These are phyloP conservation scores for Aspidiotus destructor DNA, from an alignment of 2,888 invertebrate species.

Conservation along the genomic window DNA sequence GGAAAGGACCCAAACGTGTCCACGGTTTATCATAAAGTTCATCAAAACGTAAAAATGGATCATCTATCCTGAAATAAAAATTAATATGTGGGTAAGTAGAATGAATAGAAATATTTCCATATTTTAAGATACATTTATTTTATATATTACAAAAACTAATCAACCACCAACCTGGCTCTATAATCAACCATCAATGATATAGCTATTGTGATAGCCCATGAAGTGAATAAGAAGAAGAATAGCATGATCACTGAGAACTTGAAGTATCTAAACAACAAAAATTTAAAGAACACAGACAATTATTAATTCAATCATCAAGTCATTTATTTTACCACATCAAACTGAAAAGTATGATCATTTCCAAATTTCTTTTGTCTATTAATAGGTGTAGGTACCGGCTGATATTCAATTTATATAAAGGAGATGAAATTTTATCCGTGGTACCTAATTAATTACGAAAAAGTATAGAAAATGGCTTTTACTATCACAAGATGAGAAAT, in stretches of 20 bases:
- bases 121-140: too few species aligned
- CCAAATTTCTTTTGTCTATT: too few species aligned
- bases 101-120: neutral
- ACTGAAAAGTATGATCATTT: too few species aligned
- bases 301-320: too few species aligned
- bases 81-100: neutral
- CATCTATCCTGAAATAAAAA: conserved; percentile 38
- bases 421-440: too few species aligned
- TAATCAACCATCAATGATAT: conserved; percentile 70
- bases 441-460: too few species aligned
- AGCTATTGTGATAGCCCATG: conserved; percentile 68
- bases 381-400: too few species aligned
- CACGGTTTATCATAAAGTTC: conserved; percentile 85
- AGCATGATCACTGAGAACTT: conserved; percentile 61
- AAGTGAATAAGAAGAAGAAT: conserved; percentile 58
- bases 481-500: too few species aligned
- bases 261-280: conserved; percentile 53
- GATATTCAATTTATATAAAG: too few species aligned
- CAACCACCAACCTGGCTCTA: conserved; percentile 51
- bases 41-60: conserved; percentile 59
- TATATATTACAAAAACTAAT: neutral
- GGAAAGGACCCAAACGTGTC: conserved; percentile 73
- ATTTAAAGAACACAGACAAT: neutral
- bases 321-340: too few species aligned
- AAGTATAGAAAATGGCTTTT: too few species aligned